phyloP scores from a whole-genome alignment of 2,797 vertebrate species.

The Liasis olivaceus region DNA sequence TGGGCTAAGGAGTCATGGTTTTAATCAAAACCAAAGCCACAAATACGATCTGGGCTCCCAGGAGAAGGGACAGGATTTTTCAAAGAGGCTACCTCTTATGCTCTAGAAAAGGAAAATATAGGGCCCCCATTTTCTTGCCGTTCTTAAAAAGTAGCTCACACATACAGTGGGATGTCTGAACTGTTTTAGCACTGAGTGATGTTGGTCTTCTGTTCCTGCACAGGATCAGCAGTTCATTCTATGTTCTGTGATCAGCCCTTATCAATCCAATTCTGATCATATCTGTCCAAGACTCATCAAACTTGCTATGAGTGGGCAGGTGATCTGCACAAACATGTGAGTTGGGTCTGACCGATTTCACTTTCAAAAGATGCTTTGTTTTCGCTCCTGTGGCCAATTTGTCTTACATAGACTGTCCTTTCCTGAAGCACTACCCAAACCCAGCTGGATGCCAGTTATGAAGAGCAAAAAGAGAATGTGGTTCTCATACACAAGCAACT shows the following conservation, averaged over 20 bases:
- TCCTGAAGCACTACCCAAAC: background rate
- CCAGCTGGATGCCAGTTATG: constrained; percentile 44
- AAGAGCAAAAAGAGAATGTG: constrained; percentile 36
- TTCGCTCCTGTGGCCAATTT: constrained; percentile 58
- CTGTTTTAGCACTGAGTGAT: no score
- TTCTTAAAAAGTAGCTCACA: background rate
- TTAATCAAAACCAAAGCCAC: background rate
- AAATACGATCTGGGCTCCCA: background rate
- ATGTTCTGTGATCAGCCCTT: background rate
- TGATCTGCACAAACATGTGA: background rate
- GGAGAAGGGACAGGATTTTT: background rate
- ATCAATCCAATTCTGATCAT: background rate
- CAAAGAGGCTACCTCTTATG: background rate
- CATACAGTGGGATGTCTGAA: background rate
- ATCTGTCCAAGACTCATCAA: background rate
- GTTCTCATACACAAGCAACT: constrained; percentile 45
- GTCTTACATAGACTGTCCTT: constrained; percentile 22
- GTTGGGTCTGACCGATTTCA: background rate
- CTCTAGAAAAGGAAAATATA: background rate
- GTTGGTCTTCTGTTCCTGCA: background rate
- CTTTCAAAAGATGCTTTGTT: constrained; percentile 35
- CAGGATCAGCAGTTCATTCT: background rate
- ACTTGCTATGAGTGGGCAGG: background rate
- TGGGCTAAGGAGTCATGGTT: background rate
- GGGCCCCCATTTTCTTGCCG: background rate